A percentile compares a stretch with the other conserved stretches of the same genome.
phyloP scores from a whole-genome alignment of 2,888 invertebrate species.

The Drosophila prolongata region DNA sequence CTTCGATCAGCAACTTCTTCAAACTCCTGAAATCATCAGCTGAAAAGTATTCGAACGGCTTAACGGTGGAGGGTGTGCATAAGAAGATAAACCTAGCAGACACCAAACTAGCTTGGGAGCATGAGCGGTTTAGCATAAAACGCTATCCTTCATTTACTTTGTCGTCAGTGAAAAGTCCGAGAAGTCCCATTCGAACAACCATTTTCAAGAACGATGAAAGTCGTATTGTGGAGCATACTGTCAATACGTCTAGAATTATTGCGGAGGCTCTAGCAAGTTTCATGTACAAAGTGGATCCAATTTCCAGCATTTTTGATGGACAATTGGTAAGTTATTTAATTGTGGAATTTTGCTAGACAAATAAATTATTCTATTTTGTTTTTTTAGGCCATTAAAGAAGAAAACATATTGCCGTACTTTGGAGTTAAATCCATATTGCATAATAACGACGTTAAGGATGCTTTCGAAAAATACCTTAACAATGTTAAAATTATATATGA shows the following conservation, averaged over 20 bases:
- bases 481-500: slow-evolving; percentile 90
- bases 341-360: neutral
- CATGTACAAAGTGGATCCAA: slow-evolving; percentile 89
- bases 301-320: slow-evolving; percentile 89
- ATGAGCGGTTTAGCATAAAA: slow-evolving; percentile 97
- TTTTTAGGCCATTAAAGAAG: slow-evolving; percentile 89
- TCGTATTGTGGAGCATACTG: slow-evolving; percentile 67
- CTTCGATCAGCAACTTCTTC: slow-evolving; percentile 88
- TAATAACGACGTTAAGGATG: slow-evolving; percentile 89
- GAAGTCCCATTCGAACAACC: slow-evolving; percentile 81
- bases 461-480: slow-evolving; percentile 90
- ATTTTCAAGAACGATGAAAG: slow-evolving; percentile 80
- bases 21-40: slow-evolving; percentile 88
- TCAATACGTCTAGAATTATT: slow-evolving; percentile 88
- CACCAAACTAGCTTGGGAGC: slow-evolving; percentile 96
- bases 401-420: slow-evolving; percentile 90
- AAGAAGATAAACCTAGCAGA: slow-evolving; percentile 99
- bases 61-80: slow-evolving; percentile 89
- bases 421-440: slow-evolving; percentile 89
- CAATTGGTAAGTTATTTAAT: slow-evolving; percentile 87
- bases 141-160: slow-evolving; percentile 96
- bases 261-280: slow-evolving; percentile 94
- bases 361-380: neutral
- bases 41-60: slow-evolving; percentile 84
- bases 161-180: slow-evolving; percentile 88